Evolutionary conservation across 2,888 invertebrate genomes (phyloP), one percentile per base, ranked within the genome.

Genomic region (Nesidiocoris tenuis): DNA sequence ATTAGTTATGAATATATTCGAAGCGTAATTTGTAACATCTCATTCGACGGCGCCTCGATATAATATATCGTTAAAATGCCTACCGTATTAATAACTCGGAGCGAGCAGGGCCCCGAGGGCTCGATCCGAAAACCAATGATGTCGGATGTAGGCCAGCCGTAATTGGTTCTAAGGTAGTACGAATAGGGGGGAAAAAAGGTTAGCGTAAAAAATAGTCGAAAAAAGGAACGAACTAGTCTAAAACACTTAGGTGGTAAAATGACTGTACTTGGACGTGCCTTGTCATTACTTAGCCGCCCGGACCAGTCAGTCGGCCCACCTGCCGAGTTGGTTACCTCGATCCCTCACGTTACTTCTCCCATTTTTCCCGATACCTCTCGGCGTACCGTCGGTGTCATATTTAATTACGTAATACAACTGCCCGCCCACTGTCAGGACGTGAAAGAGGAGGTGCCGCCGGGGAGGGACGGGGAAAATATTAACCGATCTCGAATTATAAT

Each of bases 201-300:
- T n/a, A n/a, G n/a, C n/a, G n/a, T n/a, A n/a, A n/a, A n/a, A n/a
- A n/a, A n/a, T n/a, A n/a, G n/a, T n/a, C n/a, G n/a, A 59, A n/a
- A 59, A 59, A n/a, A 59, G 22, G 67, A 56, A 67, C n/a, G 67
- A 56, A n/a, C n/a, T 21, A 57, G 56, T 39, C 61, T 70, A 70
- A 70, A 70, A 70, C 70, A 70, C 70, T 70, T 70, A 70, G n/a
- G n/a, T n/a, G n/a, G 59, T 70, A 70, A 70, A 70, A 59, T 59
- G 70, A 61, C 70, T 70, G 70, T 70, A 70, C 70, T 39, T 22
- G 0, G 70, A 61, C 70, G 70, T 61, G 70, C 70, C 70, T 61
- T 70, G 70, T 70, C 70, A 70, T 70, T 70, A 70, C 61, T 55
- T 39, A 0, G 70, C 70, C 70, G 70, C 70, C 61, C 61, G 24